Evolutionary conservation across 37 sponge, comb jelly and placozoan species (phyloP).

Genomic region (Halisarca cf. caerulea): DNA sequence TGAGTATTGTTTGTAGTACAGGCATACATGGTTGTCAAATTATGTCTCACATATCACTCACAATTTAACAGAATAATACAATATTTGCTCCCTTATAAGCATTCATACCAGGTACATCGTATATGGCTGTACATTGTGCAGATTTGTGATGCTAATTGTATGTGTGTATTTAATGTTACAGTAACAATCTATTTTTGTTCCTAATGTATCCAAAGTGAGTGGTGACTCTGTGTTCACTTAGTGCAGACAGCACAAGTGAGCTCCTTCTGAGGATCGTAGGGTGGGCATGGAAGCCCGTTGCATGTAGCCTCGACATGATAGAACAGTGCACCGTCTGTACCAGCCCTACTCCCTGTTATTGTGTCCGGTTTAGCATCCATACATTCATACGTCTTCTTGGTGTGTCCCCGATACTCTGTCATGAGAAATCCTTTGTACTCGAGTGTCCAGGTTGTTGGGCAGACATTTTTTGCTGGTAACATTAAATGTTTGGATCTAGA

Average conservation of each 20-base stretch:
- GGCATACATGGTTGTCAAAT: too few species aligned
- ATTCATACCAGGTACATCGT: too few species aligned
- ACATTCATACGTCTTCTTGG: slow-evolving; percentile 40
- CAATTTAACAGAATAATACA: too few species aligned
- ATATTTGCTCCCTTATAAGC: too few species aligned
- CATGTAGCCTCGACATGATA: slow-evolving; percentile 47
- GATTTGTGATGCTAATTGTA: too few species aligned
- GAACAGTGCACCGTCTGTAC: slow-evolving; percentile 29
- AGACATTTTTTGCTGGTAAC: slow-evolving; percentile 46
- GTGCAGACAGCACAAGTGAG: slow-evolving; percentile 66
- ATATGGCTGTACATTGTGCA: too few species aligned
- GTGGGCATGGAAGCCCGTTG: slow-evolving; percentile 51
- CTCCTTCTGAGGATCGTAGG: slow-evolving; percentile 47
- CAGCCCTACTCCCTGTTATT: slow-evolving; percentile 25
- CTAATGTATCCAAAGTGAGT: too few species aligned
- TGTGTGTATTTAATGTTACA: too few species aligned
- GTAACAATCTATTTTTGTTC: too few species aligned
- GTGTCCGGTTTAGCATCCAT: slow-evolving; percentile 46
- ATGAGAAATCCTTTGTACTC: slow-evolving; percentile 67
- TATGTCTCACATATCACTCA: too few species aligned
- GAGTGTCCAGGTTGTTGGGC: slow-evolving; percentile 43
- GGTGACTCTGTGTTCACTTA: background rate
- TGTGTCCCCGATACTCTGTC: background rate
- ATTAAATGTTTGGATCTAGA: slow-evolving; percentile 29
- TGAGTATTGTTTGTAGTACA: too few species aligned